phyloP scores from a whole-genome alignment of 2,888 invertebrate genomes.

The Synanthedon myopaeformis region DNA sequence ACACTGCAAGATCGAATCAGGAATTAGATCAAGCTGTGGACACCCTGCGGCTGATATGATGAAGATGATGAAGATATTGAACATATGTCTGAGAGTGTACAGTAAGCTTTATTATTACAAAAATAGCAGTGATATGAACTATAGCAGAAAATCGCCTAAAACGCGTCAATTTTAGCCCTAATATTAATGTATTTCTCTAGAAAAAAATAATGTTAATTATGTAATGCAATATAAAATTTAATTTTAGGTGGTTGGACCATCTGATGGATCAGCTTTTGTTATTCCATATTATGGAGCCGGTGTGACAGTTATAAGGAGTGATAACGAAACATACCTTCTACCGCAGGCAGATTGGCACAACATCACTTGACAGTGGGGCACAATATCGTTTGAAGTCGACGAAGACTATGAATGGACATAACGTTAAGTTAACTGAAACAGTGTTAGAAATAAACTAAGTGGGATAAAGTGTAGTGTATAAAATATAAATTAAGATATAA shows the following conservation, averaged over 20 bases:
- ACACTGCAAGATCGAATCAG: too few relatives aligned
- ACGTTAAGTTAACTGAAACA: constrained; percentile 7
- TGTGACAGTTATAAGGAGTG: constrained; percentile 81
- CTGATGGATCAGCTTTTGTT: constrained; percentile 94
- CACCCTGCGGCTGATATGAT: too few relatives aligned
- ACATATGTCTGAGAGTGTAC: too few relatives aligned
- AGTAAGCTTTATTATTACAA: too few relatives aligned
- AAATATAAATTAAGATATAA: not conserved
- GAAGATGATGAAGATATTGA: too few relatives aligned
- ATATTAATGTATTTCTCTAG: too few relatives aligned
- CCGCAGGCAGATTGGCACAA: constrained; percentile 83
- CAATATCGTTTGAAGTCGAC: constrained; percentile 55
- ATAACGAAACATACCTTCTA: constrained; percentile 86
- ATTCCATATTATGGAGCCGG: constrained; percentile 94
- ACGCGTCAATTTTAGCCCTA: too few relatives aligned
- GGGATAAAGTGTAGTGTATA: not conserved
- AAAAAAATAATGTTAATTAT: too few relatives aligned
- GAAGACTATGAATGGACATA: constrained; percentile 66
- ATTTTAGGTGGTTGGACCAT: constrained; percentile 84
- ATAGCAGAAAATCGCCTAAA: too few relatives aligned
- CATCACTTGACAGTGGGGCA: constrained; percentile 67
- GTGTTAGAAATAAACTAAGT: not conserved
- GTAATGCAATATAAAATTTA: too few relatives aligned
- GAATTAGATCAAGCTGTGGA: too few relatives aligned
- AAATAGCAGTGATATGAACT: too few relatives aligned